These are phyloP conservation scores for Pelobates cultripes DNA, from an alignment of 2,797 vertebrate genomes.

Conservation along the genomic window DNA sequence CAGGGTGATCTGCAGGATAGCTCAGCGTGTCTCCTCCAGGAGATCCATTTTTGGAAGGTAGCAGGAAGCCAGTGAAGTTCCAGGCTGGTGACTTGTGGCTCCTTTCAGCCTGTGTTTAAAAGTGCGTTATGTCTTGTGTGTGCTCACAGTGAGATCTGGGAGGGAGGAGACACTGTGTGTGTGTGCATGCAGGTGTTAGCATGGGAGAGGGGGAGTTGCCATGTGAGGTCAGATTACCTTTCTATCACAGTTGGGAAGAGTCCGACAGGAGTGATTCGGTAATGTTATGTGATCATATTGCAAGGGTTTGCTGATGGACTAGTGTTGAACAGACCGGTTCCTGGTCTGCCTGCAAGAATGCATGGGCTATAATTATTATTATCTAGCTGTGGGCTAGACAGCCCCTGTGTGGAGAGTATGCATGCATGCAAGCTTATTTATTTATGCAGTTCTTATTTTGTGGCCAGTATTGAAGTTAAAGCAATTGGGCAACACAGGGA, in stretches of 20 bases:
- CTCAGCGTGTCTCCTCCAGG: neutral
- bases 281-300: neutral
- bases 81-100: neutral
- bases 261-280: neutral
- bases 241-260: neutral
- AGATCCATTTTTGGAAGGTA: neutral
- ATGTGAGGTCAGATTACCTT: conserved; percentile 28
- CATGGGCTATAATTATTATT: neutral
- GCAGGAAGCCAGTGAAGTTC: neutral
- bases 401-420: conserved; percentile 6
- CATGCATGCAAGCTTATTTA: neutral
- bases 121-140: conserved; percentile 32
- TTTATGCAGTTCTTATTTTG: too few relatives aligned
- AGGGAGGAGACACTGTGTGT: conserved; percentile 24
- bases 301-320: conserved; percentile 20
- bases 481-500: too few relatives aligned
- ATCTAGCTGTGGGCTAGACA: neutral
- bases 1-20: neutral
- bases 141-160: neutral
- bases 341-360: conserved; percentile 3
- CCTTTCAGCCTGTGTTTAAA: neutral
- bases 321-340: neutral
- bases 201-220: conserved; percentile 18
- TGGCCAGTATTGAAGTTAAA: too few relatives aligned
- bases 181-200: conserved; percentile 27